Percentiles rank a stretch among this genome's conserved stretches.
Conservation (phyloP, 2,113 vertebrate genomes). For the Ictalurus furcatus region DNA sequence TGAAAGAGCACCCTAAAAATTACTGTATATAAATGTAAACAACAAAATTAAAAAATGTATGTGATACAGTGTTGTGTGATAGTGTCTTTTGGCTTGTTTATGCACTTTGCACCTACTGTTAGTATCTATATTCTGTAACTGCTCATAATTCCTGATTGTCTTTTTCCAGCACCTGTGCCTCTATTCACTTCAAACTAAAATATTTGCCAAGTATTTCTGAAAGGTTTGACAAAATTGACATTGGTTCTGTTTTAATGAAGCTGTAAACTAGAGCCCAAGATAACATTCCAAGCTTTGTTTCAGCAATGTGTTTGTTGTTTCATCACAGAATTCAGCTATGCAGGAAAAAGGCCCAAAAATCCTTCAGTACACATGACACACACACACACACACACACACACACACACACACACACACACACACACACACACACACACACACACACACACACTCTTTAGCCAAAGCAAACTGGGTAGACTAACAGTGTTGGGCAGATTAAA, state of each 20-base stretch:
- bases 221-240: constrained; percentile 51
- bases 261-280: constrained; percentile 58
- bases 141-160: constrained; percentile 12
- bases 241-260: constrained; percentile 56
- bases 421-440: constrained; percentile 34
- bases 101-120: constrained; percentile 3
- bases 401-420: constrained; percentile 22
- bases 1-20: background rate
- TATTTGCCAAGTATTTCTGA: constrained; percentile 56
- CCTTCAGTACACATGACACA: constrained; percentile 50
- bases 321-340: constrained; percentile 55
- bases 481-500: constrained; percentile 65
- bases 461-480: constrained; percentile 67
- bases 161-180: constrained; percentile 40
- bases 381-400: constrained; percentile 22
- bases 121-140: background rate
- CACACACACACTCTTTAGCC: constrained; percentile 45
- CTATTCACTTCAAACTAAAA: constrained; percentile 50
- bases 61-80: background rate
- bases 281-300: constrained; percentile 61
- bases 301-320: constrained; percentile 65
- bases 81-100: background rate
- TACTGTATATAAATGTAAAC: background rate
- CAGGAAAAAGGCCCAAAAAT: constrained; percentile 54
- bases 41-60: background rate